Evolutionary conservation across 2,113 vertebrate species (phyloP), one percentile per base, ranked within the genome.

Genomic region (Verasper variegatus): DNA sequence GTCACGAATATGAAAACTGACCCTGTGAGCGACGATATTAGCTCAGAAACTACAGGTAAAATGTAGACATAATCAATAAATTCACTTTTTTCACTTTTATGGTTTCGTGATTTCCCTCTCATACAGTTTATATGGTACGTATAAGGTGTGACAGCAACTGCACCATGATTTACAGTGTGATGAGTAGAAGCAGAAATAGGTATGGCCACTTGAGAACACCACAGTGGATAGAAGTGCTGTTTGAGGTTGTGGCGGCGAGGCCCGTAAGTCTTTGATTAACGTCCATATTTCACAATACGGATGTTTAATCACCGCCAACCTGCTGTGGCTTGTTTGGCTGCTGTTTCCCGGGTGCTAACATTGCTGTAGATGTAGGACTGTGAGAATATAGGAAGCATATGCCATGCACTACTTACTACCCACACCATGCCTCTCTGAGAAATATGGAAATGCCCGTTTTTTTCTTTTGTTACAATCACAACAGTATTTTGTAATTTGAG

Each of bases 241-340:
- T 69, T 80, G 75, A 77, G 68, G 68, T 83, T 78, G 49, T 31
- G 24, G 72, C 20, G 47, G 27, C 47, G 64, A 59, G 14, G 55
- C 18, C 24, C 56, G 61, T 9, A 42, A 31, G 42, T 17, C 55
- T 83, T 51, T 79, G 62, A 85, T 71, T 58, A 74, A 76, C 47
- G 74, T 85, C 83, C 62, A 65, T 27, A 58, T 81, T 85, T 71
- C 70, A 76, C 31, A 18, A 24, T 55, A 64, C 60, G 64, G 68
- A 62, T 61, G 17, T 21, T 26, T 37, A 42, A 52, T 31, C 55
- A 54, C 24, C 5, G 20, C 1, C 59, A 7, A 63, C 55, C 31
- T 70, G 17, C 27, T 52, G 76, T 9, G 56, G 51, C 24, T 61
- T n/a, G 14, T 74, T 52, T 45, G 35, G 14, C 2, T 1, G 21